Base-by-base conservation (phyloP, 2,888 invertebrate species). In the Neoascia interrupta region DNA sequence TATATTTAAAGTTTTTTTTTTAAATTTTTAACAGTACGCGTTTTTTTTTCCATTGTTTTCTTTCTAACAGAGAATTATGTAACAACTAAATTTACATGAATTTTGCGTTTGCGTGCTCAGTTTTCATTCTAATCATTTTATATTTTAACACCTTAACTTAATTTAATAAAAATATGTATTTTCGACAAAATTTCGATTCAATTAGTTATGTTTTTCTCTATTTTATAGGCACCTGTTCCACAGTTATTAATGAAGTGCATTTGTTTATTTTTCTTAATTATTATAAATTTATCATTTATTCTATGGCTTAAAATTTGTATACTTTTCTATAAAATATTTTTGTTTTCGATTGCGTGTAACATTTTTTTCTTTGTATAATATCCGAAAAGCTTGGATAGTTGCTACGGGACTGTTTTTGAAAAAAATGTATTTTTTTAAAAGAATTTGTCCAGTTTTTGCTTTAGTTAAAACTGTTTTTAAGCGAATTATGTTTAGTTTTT, bases 71-170 rank as follows among this genome's bases (percentile, higher is more conserved):
- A n/a, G 54, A 53, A 18, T 60, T 60, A 53, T 58, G 43, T 66
- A 60, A 66, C 31, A 68, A 66, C 43, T 56, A 64, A 49, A 41
- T 19, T 64, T 58, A 66, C 28, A 64, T 51, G 56, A 73, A 47
- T 56, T 47, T 31, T 47, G 37, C 11, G 21, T 47, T 26, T 39
- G 5, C 4, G 18, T 26, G n/a, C n/a, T n/a, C n/a, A n/a, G n/a
- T n/a, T 53, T n/a, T 15, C n/a, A 51, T 45, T 21, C n/a, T n/a
- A n/a, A n/a, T n/a, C 15, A 26, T 60, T 69, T 19, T 26, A 31
- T 54, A 37, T 56, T 5, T 39, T n/a, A 28, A 5, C 16, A 28
- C 26, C 39, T 3, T 16, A 37, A 36, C 16, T 16, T 13, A 28
- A 31, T 13, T 18, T 3, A 26, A 18, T 23, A 28, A 56, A 41